Base-by-base conservation (phyloP, 2,888 invertebrate species). In the Isotomurus palustris region DNA sequence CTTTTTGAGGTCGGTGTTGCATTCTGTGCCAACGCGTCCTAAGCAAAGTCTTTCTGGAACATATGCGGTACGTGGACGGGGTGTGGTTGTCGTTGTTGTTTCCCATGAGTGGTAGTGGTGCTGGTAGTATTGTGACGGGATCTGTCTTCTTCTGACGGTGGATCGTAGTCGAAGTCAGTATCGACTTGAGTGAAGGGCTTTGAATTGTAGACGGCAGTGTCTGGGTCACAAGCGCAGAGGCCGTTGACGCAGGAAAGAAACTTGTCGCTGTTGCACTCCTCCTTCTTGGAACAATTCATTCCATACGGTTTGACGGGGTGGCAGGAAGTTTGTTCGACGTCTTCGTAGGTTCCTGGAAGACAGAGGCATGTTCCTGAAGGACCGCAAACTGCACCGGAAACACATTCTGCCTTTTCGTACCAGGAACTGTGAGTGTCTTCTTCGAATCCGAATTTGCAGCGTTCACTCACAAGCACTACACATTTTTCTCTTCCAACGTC, bases 341-440 rank as follows among this genome's bases (percentile, higher is more conserved):
- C 49, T 35, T 49, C 35, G 19, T 32, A 49, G 10, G 14, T 21
- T 5, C 22, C 22, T 5, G 12, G 3, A 8, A 35, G 49, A 21
- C 35, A 49, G 3, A 19, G 4, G n/a, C 49, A 49, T 5, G 35
- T 35, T 5, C 49, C 49, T 6, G 12, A 12, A 5, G 35, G 12
- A n/a, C 24, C 24, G 19, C 49, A 49, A 6, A 35, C 35, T 10
- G 49, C 28, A 3, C 35, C 49, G 3, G 32, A 3, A 29, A 35
- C 32, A 35, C 49, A 49, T 6, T 49, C 49, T 10, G 49, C 21
- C 32, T n/a, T 3, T 21, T 49, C 35, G 19, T 21, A 49, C 35
- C 49, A 27, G 3, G 12, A 21, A n/a, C n/a, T n/a, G 3, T 17
- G 21, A 35, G 10, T 29, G 12, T 49, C 49, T 3, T 32, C 49